Percentiles rank a stretch among this genome's conserved stretches.
phyloP scores from a whole-genome alignment of 2,797 vertebrate genomes.

The Sebastes vulpes region DNA sequence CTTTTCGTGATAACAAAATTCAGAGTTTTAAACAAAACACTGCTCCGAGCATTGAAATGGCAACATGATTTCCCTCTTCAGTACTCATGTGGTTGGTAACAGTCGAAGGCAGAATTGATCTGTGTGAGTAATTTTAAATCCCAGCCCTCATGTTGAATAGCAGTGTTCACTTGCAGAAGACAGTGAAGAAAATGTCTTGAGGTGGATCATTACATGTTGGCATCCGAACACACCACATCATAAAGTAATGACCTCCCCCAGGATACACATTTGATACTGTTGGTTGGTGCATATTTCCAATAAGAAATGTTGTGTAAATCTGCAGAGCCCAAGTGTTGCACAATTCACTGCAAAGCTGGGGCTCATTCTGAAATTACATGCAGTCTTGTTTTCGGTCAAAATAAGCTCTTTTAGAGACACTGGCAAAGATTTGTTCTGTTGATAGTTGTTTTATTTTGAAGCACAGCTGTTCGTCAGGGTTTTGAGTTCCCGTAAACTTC shows the following conservation, averaged over 20 bases:
- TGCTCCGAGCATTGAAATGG: not conserved
- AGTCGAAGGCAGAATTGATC: conserved; percentile 21
- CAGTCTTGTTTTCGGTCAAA: conserved; percentile 42
- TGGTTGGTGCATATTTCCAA: conserved; percentile 61
- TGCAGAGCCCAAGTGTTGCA: conserved; percentile 41
- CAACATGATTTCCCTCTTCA: conserved; percentile 4
- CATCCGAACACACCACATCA: conserved; percentile 72
- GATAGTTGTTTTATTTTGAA: conserved; percentile 39
- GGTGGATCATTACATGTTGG: conserved; percentile 64
- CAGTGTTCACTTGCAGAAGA: conserved; percentile 47
- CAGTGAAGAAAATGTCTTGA: conserved; percentile 45
- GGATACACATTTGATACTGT: conserved; percentile 77
- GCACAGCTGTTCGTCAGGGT: conserved; percentile 6
- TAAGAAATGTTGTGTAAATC: conserved; percentile 47
- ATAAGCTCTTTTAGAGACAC: conserved; percentile 22
- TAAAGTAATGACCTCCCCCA: conserved; percentile 62
- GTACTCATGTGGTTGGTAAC: conserved; percentile 13
- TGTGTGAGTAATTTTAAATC: conserved; percentile 27
- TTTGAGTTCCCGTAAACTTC: conserved; percentile 13
- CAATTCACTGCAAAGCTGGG: conserved; percentile 28
- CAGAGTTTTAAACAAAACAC: not conserved
- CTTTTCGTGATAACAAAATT: not conserved
- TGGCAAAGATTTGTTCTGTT: conserved; percentile 26
- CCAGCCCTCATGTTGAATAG: conserved; percentile 42
- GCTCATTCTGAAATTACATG: conserved; percentile 28